Evolutionary conservation across 2,888 invertebrate genomes (phyloP), one percentile per base, ranked within the genome.

Genomic region (Cephonodes hylas): DNA sequence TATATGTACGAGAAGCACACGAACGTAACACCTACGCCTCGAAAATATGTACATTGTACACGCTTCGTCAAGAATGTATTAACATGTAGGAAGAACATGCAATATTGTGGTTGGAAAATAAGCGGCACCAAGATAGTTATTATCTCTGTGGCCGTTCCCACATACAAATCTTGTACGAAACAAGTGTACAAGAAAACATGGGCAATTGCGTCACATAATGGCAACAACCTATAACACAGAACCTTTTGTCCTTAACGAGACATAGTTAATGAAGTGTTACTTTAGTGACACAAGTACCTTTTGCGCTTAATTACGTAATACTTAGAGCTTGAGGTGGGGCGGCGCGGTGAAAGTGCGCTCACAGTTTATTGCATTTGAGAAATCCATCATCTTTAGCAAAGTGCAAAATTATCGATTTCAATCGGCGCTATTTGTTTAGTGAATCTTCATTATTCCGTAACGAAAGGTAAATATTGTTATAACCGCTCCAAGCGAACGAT

Each of bases 321-420:
- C 59, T 66, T 27, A 66, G 64, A 65, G 66, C 67, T 59, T 67
- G 65, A 61, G 64, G 71, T 71, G 66, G 68, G 69, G 67, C 72
- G 64, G 64, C 64, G 66, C 70, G 80, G 89, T 86, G 91, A 91
- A 89, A 91, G 90, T 88, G 75, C 68, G 73, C 75, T 76, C 66
- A 70, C 78, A 76, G 78, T 70, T 79, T 38, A 46, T 67, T 73
- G 80, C 84, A 81, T 79, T 86, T 76, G 76, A 79, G 81, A 84
- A 84, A 87, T 83, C 77, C 77, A 77, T 80, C 81, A 77, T 77
- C 79, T 79, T 76, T 73, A 72, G 69, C 65, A 74, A 76, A 69
- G 76, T 76, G 77, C 73, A 70, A 83, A 80, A 76, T 76, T 73
- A 80, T 70, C 76, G 76, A 81, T 76, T 83, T 79, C 71, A 76